phyloP scores from a whole-genome alignment of 1,140 invertebrate genomes.

The Hydropsyche tenuis region DNA sequence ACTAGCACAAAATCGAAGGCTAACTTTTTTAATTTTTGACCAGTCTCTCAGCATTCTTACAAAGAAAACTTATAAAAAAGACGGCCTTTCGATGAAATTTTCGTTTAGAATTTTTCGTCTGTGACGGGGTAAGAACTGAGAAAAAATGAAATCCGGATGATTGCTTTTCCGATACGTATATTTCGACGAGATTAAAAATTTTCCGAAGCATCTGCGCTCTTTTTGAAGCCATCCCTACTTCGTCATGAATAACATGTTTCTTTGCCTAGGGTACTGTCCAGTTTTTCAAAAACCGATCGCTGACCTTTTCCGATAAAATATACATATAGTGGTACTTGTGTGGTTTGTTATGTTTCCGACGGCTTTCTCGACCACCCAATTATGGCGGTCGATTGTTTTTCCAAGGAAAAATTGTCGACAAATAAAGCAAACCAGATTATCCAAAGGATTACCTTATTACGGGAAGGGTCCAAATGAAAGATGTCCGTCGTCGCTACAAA shows the following conservation, averaged over 20 bases:
- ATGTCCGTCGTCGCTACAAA: not conserved
- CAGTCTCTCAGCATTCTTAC: not conserved
- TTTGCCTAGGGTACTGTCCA: too few relatives aligned
- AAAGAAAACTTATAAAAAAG: not conserved
- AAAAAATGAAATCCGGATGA: constrained; percentile 12
- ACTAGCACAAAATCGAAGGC: not conserved
- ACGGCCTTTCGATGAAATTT: not conserved
- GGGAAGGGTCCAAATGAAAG: constrained; percentile 1
- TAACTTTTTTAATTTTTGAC: constrained; percentile 24
- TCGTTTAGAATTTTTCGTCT: constrained; percentile 12
- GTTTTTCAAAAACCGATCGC: too few relatives aligned
- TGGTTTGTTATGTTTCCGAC: too few relatives aligned
- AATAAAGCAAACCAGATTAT: constrained; percentile 29
- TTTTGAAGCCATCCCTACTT: not conserved
- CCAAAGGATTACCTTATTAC: constrained; percentile 22
- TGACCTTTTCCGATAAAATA: too few relatives aligned
- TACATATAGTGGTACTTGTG: too few relatives aligned
- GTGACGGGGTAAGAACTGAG: not conserved
- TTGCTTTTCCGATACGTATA: constrained; percentile 30
- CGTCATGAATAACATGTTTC: constrained; percentile 3
- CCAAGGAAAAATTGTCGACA: constrained; percentile 2
- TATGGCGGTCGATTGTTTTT: constrained; percentile 11
- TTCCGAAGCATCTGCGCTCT: constrained; percentile 24
- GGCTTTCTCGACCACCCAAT: not conserved
- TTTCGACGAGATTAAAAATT: constrained; percentile 25